Base-by-base conservation (phyloP, 2,113 vertebrate genomes). In the Antigone vipio region DNA sequence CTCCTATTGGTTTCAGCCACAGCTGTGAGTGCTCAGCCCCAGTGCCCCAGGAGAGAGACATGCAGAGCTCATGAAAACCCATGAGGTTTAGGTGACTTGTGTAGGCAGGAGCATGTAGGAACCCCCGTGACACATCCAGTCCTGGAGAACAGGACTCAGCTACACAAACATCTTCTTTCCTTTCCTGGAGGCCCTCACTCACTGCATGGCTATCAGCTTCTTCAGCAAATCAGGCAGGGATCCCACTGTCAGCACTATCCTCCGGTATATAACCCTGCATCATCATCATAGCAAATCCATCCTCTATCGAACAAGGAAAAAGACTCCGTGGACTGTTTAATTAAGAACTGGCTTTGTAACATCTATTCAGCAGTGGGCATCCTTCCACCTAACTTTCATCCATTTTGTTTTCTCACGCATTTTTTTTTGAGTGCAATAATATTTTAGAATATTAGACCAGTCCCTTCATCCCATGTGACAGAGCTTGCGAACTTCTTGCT, bases 1-100 rank as follows among this genome's bases (percentile, higher is more conserved):
- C 73, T 84, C 84, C 40, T 60, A 9, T 49, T 40, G 91, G 78
- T 91, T 89, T 74, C 89, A 96, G 73, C 20, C 73, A 40, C 64
- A 89, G 88, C 74, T 94, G 64, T 42, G 80, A 81, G 50, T 1
- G 3, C 52, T 89, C 83, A 78, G 60, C 47, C 52, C 71, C 35
- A 16, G 72, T 14, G 42, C 47, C 86, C 86, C 26, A 2, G 9
- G 76, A 92, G 76, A 83, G 30, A 35, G 11, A 55, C 68, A 93
- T 0, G 0, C 17, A 81, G 72, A 80, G 69, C 38, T 86, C 83
- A 52, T 1, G 0, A 17, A 44, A 68, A 78, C n/a, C 49, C 32
- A 2, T 23, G 71, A 80, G 71, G 58, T 68, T 16, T 35, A 34
- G 77, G 76, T 90, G 85, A 12, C 47, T 63, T 18, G 26, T 1